Base-by-base conservation (phyloP, 2,113 vertebrate genomes). In the Platysteira castanea region DNA sequence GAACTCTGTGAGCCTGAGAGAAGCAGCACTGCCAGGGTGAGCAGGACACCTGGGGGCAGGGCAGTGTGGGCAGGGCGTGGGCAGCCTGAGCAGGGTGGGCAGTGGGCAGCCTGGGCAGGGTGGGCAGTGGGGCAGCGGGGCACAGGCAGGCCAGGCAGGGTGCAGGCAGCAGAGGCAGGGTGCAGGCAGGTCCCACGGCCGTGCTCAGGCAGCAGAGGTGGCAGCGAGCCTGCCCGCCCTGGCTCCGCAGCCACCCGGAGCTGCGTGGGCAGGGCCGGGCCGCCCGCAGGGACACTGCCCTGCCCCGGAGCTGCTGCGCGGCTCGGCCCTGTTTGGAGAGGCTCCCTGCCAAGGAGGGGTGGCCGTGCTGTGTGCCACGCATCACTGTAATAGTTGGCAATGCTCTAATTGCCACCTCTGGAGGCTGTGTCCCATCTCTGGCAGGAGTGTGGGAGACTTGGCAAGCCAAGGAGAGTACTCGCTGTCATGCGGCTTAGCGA, bases 331-430 rank as follows among this genome's bases (percentile, higher is more conserved):
- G 83, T 86, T 92, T 94, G 86, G 63, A 93, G 24, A 92, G 75
- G 88, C 19, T 0, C 27, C 19, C 42, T 63, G 90, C 68, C 94
- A 86, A 95, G 90, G n/a, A 92, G 14, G 47, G 76, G 75, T 67
- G 50, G 85, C 95, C 7, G 9, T 77, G 76, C 68, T 11, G 37
- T 63, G 71, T 42, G 79, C 86, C 90, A 84, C 17, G 11, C 86
- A 92, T 86, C 6, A 1, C 85, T 93, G 85, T 35, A 57, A 69
- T 85, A 30, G 21, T 89, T 95, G 90, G 83, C 13, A 2, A 47
- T 8, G 84, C 91, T 78, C 35, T 70, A 77, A 89, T 84, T 92
- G 91, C 86, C 93, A 78, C 73, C 86, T 96, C 86, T 56, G 88
- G 68, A 84, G 73, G 56, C 39, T 18, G 31, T 35, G 73, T 50